These are phyloP conservation scores for Gerris lacustris DNA, from an alignment of 2,888 invertebrate species.

Conservation along the genomic window DNA sequence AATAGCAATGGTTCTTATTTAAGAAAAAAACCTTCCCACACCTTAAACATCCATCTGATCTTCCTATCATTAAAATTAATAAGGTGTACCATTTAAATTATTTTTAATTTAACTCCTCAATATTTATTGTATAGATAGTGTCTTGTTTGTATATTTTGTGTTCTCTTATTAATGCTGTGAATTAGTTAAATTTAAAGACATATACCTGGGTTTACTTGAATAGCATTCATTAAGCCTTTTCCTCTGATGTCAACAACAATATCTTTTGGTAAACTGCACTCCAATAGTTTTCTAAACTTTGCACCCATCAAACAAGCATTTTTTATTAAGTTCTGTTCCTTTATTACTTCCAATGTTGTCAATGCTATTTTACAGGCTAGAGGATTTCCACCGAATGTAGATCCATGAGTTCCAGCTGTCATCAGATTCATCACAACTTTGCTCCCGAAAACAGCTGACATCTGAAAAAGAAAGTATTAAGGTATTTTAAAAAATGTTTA, in stretches of 20 bases:
- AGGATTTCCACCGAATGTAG: conserved; percentile 93
- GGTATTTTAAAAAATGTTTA: no score
- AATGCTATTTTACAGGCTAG: conserved; percentile 75
- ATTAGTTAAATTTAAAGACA: neutral
- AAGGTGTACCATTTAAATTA: no score
- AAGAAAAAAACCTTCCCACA: no score
- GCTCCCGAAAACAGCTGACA: conserved; percentile 51
- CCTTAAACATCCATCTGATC: no score
- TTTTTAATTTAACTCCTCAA: no score
- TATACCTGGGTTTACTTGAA: conserved; percentile 62
- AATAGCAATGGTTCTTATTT: no score
- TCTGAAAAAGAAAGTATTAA: conserved; percentile 34
- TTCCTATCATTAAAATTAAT: no score
- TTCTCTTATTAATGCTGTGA: no score
- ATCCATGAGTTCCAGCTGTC: conserved; percentile 86
- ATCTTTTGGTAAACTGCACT: conserved; percentile 51
- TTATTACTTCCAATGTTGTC: conserved; percentile 68
- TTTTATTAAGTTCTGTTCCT: conserved; percentile 73
- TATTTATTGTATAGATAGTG: no score
- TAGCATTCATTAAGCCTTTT: conserved; percentile 79
- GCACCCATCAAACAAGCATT: conserved; percentile 66
- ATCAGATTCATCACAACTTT: conserved; percentile 74
- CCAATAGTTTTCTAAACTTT: conserved; percentile 55
- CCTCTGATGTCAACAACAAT: conserved; percentile 65
- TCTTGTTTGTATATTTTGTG: no score